phyloP scores from a whole-genome alignment of 2,888 invertebrate genomes.

The Sabatieria punctata region DNA sequence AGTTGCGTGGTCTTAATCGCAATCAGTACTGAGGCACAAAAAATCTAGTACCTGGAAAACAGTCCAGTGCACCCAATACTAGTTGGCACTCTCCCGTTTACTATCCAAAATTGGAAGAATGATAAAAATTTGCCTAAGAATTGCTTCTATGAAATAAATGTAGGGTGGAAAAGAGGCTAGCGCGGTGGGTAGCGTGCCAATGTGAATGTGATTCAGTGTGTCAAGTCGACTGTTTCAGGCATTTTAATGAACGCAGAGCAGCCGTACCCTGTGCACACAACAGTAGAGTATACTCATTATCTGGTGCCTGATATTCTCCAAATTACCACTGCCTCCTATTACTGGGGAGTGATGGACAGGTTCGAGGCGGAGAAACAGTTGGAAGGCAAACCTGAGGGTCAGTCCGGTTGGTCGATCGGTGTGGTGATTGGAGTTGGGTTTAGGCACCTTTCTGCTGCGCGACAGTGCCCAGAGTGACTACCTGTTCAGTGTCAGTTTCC shows the following conservation, averaged over 20 bases:
- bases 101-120: no score
- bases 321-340: constrained; percentile 79
- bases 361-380: constrained; percentile 85
- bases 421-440: background rate
- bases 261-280: constrained; percentile 34
- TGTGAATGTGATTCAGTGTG: no score
- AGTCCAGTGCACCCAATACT: no score
- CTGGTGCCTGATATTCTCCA: constrained; percentile 76
- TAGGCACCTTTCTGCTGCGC: constrained; percentile 63
- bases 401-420: background rate
- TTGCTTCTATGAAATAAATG: background rate
- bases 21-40: no score
- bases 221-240: background rate
- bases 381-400: constrained; percentile 78
- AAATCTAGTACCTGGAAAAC: no score
- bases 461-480: constrained; percentile 87
- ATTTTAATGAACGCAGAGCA: background rate
- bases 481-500: constrained; percentile 49
- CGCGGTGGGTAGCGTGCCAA: no score
- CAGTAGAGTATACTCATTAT: constrained; percentile 88
- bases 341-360: constrained; percentile 97
- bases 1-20: no score
- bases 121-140: no score
- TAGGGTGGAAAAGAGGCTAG: background rate
- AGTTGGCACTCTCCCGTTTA: no score